Evolutionary conservation across 2,113 vertebrate genomes (phyloP).

Genomic region (Caretta caretta): DNA sequence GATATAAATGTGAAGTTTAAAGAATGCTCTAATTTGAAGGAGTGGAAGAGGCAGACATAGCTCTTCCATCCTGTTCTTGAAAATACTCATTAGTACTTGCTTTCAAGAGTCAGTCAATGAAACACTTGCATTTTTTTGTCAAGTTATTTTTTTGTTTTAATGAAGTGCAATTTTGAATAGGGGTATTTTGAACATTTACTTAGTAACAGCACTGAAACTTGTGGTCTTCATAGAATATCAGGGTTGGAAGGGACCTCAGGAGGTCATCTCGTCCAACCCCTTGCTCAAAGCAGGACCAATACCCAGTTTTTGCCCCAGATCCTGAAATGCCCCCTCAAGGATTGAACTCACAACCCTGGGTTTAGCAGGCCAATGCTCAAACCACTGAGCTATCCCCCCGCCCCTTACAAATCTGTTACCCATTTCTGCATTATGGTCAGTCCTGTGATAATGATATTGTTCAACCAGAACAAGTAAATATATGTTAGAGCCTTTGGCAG

Average conservation of each 20-base stretch:
- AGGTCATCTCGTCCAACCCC: too few relatives aligned
- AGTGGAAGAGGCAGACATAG: not conserved
- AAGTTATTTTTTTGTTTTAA: not conserved
- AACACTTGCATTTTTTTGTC: not conserved
- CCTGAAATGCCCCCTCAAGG: too few relatives aligned
- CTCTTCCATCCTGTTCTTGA: not conserved
- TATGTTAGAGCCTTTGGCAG: not conserved
- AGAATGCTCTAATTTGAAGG: not conserved
- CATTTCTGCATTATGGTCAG: fast-evolving
- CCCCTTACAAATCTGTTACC: not conserved
- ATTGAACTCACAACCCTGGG: too few relatives aligned
- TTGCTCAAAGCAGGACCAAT: too few relatives aligned
- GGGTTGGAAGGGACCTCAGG: too few relatives aligned
- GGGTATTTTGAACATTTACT: not conserved
- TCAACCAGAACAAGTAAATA: not conserved
- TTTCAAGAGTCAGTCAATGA: not conserved
- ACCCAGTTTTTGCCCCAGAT: too few relatives aligned
- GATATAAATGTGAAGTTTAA: not conserved
- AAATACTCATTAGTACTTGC: not conserved
- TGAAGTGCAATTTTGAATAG: not conserved
- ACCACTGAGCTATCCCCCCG: too few relatives aligned
- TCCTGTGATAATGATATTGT: not conserved
- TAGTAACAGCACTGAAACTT: not conserved
- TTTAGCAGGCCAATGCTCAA: too few relatives aligned
- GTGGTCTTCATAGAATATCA: not conserved